A percentile compares a stretch with the other conserved stretches of the same genome.
These are phyloP conservation scores for Noctua fimbriata DNA, from an alignment of 2,888 invertebrate species.

Conservation along the genomic window DNA sequence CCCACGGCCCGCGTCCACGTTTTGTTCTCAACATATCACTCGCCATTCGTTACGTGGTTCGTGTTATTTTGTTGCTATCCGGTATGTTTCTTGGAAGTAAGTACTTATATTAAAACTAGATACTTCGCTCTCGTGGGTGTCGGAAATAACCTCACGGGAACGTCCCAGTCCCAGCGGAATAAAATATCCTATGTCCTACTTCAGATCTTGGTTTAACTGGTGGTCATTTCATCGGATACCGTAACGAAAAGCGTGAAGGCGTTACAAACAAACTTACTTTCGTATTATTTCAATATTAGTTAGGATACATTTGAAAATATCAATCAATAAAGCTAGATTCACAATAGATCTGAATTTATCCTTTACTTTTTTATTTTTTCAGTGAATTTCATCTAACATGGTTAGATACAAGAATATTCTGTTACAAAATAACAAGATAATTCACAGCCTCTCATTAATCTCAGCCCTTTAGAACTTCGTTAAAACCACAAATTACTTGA, in stretches of 20 bases:
- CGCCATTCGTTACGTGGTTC: constrained; percentile 29
- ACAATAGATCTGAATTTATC: neutral
- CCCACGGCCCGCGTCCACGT: neutral
- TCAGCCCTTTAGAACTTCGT: constrained; percentile 18
- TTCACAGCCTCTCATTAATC: neutral
- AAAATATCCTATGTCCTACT: neutral
- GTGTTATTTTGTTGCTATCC: neutral
- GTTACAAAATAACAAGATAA: constrained; percentile 20
- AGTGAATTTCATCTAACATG: neutral
- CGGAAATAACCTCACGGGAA: neutral
- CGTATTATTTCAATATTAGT: neutral
- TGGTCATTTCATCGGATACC: neutral
- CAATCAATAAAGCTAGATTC: neutral
- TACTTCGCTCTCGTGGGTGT: neutral
- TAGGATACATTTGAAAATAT: neutral
- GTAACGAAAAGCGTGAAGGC: neutral
- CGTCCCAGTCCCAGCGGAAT: neutral
- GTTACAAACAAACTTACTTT: neutral
- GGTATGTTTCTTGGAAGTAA: neutral
- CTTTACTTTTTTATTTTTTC: neutral
- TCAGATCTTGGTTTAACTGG: neutral
- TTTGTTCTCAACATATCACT: constrained; percentile 20
- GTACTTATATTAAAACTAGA: neutral
- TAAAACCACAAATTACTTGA: constrained; percentile 48
- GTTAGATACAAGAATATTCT: neutral